These are phyloP conservation scores for Cryptophagus acutangulus DNA, from an alignment of 2,888 invertebrate genomes.

Conservation along the genomic window DNA sequence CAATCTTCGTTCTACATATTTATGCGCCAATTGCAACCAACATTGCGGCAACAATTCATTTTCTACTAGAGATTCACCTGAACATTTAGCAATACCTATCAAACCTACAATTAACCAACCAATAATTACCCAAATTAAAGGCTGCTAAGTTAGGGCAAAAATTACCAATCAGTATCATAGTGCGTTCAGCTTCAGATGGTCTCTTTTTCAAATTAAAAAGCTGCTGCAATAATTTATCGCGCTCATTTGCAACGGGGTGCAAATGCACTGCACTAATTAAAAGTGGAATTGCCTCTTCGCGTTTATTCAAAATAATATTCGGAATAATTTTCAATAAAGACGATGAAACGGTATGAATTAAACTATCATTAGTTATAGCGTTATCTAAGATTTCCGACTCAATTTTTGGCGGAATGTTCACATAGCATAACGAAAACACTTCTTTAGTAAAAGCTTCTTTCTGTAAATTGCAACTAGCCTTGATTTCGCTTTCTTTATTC, in stretches of 20 bases:
- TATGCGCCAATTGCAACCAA: conserved; percentile 68
- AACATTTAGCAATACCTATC: conserved; percentile 48
- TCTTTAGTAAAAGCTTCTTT: conserved; percentile 54
- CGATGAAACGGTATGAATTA: conserved; percentile 53
- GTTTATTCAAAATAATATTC: conserved; percentile 62
- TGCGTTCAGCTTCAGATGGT: conserved; percentile 62
- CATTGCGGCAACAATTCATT: conserved; percentile 65
- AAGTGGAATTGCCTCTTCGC: conserved; percentile 65
- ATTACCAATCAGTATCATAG: conserved; percentile 53
- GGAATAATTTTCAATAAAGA: conserved; percentile 61
- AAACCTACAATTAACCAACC: conserved; percentile 46
- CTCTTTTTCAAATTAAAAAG: conserved; percentile 68
- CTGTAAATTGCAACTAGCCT: conserved; percentile 14
- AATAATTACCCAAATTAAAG: no score
- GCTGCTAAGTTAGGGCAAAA: conserved; percentile 1
- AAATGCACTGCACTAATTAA: conserved; percentile 58
- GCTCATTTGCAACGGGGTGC: conserved; percentile 54
- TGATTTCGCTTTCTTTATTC: conserved; percentile 13
- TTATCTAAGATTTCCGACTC: conserved; percentile 41
- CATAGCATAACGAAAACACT: conserved; percentile 50
- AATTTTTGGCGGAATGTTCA: conserved; percentile 42
- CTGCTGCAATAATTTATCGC: conserved; percentile 61
- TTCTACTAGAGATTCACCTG: conserved; percentile 54
- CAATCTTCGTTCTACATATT: conserved; percentile 60
- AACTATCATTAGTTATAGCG: conserved; percentile 43